Evolutionary conservation across 2,888 invertebrate species (phyloP), one percentile per base, ranked within the genome.

Genomic region (Apamea epomidion): DNA sequence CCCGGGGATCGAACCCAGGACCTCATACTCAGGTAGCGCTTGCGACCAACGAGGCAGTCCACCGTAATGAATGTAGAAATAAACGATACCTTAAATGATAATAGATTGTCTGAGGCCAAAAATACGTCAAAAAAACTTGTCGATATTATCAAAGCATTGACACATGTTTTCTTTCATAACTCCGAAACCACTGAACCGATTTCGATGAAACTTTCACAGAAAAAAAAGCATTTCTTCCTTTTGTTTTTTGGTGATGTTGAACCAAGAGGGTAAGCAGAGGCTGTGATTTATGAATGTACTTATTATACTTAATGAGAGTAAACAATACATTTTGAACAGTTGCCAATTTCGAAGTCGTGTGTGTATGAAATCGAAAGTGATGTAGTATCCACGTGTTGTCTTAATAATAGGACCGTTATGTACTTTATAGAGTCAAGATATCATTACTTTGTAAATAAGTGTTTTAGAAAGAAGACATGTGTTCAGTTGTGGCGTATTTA

Each of bases 361-460:
- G 76, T 83, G 65, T 71, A 12, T 73, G 71, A 83, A 79, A 80
- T 64, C 16, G 84, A 85, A 87, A 85, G 84, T 85, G 76, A 85
- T 85, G 21, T 73, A 84, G 62, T 73, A 64, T 37, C 58, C 84
- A 86, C 84, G 87, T 84, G 84, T 83, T 0, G 37, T 7, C 14
- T 21, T 76, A 82, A 51, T 64, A 45, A 82, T 83, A 86, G 64
- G 45, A 14, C 18, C 37, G 12, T 68, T 58, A 70, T 71, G 48
- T 70, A 70, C 48, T 58, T 58, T 12, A 29, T 54, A 32, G 32
- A 64, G n/a, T 37, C 18, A 6, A 60, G 37, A 60, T 45, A 0
- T 4, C 21, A 21, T 21, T 62, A 75, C n/a, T 29, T 84, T 60
- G 48, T 79, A 18, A 45, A 79, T 51, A 54, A 79, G 54, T 58